These are phyloP conservation scores for Drosophila mettleri DNA, from an alignment of 2,888 invertebrate species.

Conservation along the genomic window DNA sequence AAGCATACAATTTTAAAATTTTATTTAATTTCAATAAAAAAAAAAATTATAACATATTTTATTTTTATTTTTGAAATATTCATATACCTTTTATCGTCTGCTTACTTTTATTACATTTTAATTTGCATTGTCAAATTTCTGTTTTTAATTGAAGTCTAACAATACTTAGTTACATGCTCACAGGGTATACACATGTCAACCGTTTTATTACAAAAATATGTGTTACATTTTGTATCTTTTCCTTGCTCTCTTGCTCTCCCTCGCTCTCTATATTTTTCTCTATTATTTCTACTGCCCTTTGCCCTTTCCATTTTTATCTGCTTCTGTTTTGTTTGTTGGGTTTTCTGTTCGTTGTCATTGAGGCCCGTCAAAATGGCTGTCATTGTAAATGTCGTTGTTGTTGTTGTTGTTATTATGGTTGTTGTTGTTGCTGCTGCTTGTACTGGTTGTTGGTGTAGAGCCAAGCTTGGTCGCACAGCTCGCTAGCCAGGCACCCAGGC, in stretches of 20 bases:
- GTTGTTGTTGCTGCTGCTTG: conserved; percentile 20
- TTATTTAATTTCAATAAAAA: too few species aligned
- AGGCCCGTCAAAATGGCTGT: conserved; percentile 64
- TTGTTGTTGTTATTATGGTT: conserved; percentile 33
- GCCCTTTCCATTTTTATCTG: background rate
- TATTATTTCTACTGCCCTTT: background rate
- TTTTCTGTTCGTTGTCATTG: conserved; percentile 40
- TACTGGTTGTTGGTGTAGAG: conserved; percentile 48
- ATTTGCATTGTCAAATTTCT: background rate
- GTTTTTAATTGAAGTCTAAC: background rate
- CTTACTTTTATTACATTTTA: background rate
- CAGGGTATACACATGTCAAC: conserved; percentile 17
- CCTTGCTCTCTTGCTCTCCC: background rate
- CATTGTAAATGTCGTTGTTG: conserved; percentile 43
- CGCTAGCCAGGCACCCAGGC: background rate
- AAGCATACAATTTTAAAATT: too few species aligned
- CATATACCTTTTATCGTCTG: background rate
- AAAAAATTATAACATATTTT: too few species aligned
- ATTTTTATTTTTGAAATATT: too few species aligned
- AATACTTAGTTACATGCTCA: background rate
- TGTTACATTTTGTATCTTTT: background rate
- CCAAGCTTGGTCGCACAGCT: conserved; percentile 44
- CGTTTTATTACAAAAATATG: conserved; percentile 31
- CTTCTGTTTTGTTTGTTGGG: conserved; percentile 28
- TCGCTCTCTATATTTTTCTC: background rate